Evolutionary conservation across 2,113 vertebrate species (phyloP), one percentile per base, ranked within the genome.

Genomic region (Scatophagus argus): DNA sequence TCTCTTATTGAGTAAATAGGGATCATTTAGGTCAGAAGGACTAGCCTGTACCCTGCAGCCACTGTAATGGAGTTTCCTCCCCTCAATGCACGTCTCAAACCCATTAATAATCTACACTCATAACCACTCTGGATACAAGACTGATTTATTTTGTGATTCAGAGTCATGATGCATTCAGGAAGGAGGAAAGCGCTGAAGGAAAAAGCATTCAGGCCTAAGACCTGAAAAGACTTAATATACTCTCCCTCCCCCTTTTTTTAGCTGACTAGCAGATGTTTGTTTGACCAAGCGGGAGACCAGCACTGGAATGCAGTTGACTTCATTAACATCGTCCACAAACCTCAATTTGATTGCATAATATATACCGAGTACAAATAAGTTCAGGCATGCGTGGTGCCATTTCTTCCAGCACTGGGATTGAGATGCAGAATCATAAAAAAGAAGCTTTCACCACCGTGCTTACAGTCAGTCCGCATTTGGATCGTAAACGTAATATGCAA

Each of bases 231-330:
- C 29, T 52, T 60, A 32, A 74, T 77, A 56, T n/a, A n/a, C n/a
- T 81, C 70, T 66, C 81, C 34, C 39, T 62, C 9, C 8, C n/a
- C 8, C 9, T 49, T 52, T 17, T 43, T 56, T 87, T 52, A 71
- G 89, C 84, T 74, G 73, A 86, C 74, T 29, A 83, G 81, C 87
- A 91, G 82, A 83, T 86, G 84, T 87, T 73, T 88, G 87, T 83
- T 88, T 88, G 70, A 69, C 70, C 72, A 68, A 63, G 83, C 55
- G 54, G 77, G 74, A 88, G 77, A 75, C 62, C 23, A 1, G 10
- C 13, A 0, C 49, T 61, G 68, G 58, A 84, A 82, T 62, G 58
- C 79, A 74, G 75, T 58, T 31, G 66, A 56, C 80, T 79, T 91
- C 81, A 89, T 92, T 91, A 88, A 52, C 61, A 77, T 72, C 21